phyloP scores from a whole-genome alignment of 2,888 invertebrate genomes.

The Hirtodrosophila cameraria region DNA sequence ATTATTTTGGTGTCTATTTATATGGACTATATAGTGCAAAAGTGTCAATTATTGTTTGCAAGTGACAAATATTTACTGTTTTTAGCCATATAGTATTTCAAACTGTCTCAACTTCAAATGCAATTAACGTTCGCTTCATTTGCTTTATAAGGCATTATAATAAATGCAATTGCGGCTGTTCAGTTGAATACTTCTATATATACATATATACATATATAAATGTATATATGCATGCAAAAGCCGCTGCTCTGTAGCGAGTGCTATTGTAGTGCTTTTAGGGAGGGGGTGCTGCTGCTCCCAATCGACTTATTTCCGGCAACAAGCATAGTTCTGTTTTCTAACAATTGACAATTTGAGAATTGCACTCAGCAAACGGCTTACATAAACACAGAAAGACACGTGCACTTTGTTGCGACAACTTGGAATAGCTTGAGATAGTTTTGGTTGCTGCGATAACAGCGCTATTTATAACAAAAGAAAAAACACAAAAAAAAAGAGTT shows the following conservation, averaged over 20 bases:
- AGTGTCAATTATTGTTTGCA: conserved; percentile 1
- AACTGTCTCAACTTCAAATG: conserved; percentile 34
- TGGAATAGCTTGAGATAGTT: neutral
- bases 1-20: conserved; percentile 16
- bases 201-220: conserved; percentile 19
- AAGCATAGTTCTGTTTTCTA: conserved; percentile 18
- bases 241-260: conserved; percentile 2
- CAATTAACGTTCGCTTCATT: conserved; percentile 42
- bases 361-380: conserved; percentile 43
- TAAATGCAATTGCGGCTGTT: conserved; percentile 8
- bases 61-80: conserved; percentile 16
- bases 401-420: conserved; percentile 35
- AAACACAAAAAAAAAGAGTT: no score
- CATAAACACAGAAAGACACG: conserved; percentile 62
- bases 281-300: neutral
- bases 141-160: conserved; percentile 33
- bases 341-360: conserved; percentile 18
- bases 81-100: conserved; percentile 30
- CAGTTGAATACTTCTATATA: neutral
- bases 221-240: neutral
- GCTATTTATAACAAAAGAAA: no score
- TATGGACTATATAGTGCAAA: neutral
- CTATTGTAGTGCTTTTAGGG: neutral
- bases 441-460: conserved; percentile 6
- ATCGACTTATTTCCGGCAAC: conserved; percentile 50